Base-by-base conservation (phyloP, 2,113 vertebrate genomes). In the Clinocottus analis region DNA sequence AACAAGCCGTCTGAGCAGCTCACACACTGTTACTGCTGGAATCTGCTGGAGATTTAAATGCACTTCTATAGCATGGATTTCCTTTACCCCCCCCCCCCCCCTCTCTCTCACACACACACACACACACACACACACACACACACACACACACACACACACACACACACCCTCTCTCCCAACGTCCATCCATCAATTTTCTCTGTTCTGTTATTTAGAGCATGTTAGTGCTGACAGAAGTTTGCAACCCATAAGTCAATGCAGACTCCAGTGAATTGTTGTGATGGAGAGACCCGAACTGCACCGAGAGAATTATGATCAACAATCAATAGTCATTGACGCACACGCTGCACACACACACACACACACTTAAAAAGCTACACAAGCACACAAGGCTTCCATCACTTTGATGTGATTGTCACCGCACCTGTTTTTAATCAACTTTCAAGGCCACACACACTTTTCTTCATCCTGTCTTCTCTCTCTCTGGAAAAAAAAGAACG, bases 361-460 rank as follows among this genome's bases (percentile, higher is more conserved):
- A 16, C 45, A 56, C 49, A 37, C 27, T n/a, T n/a, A n/a, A n/a
- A 21, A 51, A 27, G 55, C 31, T 75, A 41, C 72, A 69, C 49
- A 41, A 56, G 21, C 72, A 73, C 86, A 77, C 61, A 72, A 63
- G 63, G 56, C 83, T 85, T 92, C 89, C 88, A 93, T 94, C 93
- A 93, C 82, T 85, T 90, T 92, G 89, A 92, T 92, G 86, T 39
- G 79, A 90, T 92, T 92, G 91, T 91, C 89, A 92, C 83, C 63
- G 82, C 85, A 89, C 90, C 91, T 90, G 87, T 87, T 92, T 92
- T 93, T 93, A 92, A 94, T 94, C 92, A 92, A 90, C 87, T 90
- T 92, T 82, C 92, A 91, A 91, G 90, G 92, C 89, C 88, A 90
- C 86, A 88, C 80, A 70, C 82, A 75, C 82, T 83, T 85, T 56